Conservation (phyloP, 2,888 invertebrate species). For the Epiblema foenella region DNA sequence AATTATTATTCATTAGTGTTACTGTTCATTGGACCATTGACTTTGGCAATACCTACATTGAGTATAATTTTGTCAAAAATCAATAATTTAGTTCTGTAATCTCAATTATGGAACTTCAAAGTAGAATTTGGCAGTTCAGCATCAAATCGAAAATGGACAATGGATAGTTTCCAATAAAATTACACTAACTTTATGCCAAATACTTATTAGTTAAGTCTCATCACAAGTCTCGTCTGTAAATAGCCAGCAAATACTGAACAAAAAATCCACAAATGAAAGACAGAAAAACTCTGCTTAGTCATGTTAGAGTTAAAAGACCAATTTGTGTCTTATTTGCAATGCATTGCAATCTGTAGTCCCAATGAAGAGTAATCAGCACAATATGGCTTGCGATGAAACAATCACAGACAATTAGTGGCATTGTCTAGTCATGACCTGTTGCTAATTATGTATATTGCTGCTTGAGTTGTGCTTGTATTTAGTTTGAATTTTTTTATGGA, state of each 20-base stretch:
- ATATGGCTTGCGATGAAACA: slow-evolving; percentile 23
- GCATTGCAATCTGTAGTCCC: slow-evolving; percentile 25
- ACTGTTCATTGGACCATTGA: no score
- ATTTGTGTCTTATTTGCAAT: slow-evolving; percentile 35
- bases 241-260: neutral
- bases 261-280: slow-evolving; percentile 2
- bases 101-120: no score
- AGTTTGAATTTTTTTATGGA: neutral
- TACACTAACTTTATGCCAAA: neutral
- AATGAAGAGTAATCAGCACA: slow-evolving; percentile 8
- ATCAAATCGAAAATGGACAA: no score
- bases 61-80: no score
- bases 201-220: neutral
- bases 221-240: neutral
- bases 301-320: slow-evolving; percentile 12
- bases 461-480: slow-evolving; percentile 32
- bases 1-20: no score
- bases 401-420: slow-evolving; percentile 40
- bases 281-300: slow-evolving; percentile 16
- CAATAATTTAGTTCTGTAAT: no score
- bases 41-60: no score
- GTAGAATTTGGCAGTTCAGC: no score
- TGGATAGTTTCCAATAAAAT: no score
- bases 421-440: slow-evolving; percentile 37
- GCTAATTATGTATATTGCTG: slow-evolving; percentile 20